Conservation (phyloP, 2,797 vertebrate species). For the Bovichtus variegatus region DNA sequence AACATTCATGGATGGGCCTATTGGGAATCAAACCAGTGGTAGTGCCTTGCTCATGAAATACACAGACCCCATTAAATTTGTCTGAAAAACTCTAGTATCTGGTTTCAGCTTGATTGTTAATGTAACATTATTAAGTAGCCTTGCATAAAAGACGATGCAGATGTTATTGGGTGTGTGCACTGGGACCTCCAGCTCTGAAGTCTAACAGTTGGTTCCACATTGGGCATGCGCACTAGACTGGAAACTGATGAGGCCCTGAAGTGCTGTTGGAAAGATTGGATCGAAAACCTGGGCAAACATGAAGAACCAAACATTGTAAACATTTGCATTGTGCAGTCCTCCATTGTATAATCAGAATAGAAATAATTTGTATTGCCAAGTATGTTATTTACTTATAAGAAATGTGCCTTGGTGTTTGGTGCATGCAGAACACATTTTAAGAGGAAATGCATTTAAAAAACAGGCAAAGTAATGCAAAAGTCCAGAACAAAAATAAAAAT, state of each 20-base stretch:
- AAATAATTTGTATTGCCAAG: too few relatives aligned
- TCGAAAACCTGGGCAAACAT: too few relatives aligned
- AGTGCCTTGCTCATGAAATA: not conserved
- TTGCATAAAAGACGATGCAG: slow-evolving; percentile 34
- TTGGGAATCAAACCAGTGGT: not conserved
- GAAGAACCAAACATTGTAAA: too few relatives aligned
- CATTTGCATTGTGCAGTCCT: not conserved
- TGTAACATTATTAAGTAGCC: not conserved
- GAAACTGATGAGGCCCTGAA: slow-evolving; percentile 15
- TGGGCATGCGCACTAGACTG: slow-evolving; percentile 62
- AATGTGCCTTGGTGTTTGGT: too few relatives aligned
- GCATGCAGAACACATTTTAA: too few relatives aligned
- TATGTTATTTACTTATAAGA: too few relatives aligned
- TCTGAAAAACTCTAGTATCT: too few relatives aligned
- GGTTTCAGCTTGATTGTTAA: too few relatives aligned
- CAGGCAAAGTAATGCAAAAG: too few relatives aligned
- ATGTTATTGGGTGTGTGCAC: slow-evolving; percentile 44
- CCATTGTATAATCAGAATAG: not conserved
- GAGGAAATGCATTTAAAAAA: too few relatives aligned
- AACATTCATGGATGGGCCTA: not conserved
- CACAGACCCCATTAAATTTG: too few relatives aligned
- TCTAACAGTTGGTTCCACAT: slow-evolving; percentile 53
- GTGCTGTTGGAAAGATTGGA: not conserved
- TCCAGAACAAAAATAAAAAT: too few relatives aligned
- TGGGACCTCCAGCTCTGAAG: slow-evolving; percentile 37